Evolutionary conservation across 2,797 vertebrate species (phyloP).

Genomic region (Enteromius radiatus): DNA sequence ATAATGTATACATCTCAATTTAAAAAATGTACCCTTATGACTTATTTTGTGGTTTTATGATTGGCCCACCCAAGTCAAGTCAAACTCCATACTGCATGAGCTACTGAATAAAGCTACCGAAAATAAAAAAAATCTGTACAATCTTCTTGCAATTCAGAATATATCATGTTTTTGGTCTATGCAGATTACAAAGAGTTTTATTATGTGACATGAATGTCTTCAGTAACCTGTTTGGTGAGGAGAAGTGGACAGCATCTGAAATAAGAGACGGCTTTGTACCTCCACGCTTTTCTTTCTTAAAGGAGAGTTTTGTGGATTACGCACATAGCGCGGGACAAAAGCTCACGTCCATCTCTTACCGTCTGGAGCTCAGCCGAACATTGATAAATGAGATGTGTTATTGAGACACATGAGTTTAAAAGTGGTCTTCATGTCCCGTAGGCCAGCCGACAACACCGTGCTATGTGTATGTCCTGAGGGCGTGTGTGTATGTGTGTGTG

Average conservation of each 20-base stretch:
- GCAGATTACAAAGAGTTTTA: conserved; percentile 22
- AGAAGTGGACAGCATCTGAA: conserved; percentile 46
- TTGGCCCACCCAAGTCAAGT: too few relatives aligned
- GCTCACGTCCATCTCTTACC: conserved; percentile 34
- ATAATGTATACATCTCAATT: too few relatives aligned
- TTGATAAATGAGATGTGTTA: conserved; percentile 56
- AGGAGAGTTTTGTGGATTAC: conserved; percentile 51
- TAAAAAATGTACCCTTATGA: too few relatives aligned
- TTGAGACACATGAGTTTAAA: conserved; percentile 61
- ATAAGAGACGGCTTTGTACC: conserved; percentile 45
- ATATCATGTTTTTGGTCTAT: not conserved
- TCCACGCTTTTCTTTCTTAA: conserved; percentile 18
- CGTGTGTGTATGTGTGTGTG: conserved; percentile 30
- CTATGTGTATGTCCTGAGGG: conserved; percentile 58
- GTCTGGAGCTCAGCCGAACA: conserved; percentile 40
- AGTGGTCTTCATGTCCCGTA: conserved; percentile 56
- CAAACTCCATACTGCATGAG: too few relatives aligned
- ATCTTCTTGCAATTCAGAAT: not conserved
- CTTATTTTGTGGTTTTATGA: too few relatives aligned
- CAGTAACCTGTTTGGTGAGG: conserved; percentile 18
- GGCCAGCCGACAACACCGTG: conserved; percentile 50
- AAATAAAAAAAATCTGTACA: not conserved
- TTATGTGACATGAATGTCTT: conserved; percentile 6
- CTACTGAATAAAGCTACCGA: too few relatives aligned
- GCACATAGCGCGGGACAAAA: conserved; percentile 50